Conservation (phyloP, 2,113 vertebrate genomes). For the Chinchilla lanigera region DNA sequence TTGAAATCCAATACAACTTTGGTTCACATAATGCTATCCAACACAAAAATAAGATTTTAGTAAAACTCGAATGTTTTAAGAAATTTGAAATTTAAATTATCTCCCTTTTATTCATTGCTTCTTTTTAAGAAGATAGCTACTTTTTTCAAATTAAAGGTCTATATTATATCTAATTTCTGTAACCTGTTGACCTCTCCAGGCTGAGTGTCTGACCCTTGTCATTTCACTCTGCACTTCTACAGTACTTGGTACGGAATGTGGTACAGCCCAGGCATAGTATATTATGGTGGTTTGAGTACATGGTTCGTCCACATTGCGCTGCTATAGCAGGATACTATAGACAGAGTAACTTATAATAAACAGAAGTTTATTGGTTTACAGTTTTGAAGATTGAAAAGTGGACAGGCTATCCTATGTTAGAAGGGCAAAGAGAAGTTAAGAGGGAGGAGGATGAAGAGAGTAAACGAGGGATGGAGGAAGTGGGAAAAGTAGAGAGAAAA, state of each 20-base stretch:
- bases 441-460: background rate
- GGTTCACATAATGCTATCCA: background rate
- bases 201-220: background rate
- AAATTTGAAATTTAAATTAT: background rate
- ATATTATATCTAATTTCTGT: background rate
- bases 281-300: background rate
- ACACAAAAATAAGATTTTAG: background rate
- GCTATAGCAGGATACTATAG: background rate
- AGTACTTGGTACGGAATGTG: background rate
- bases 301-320: background rate
- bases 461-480: rapidly evolving
- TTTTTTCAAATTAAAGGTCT: background rate
- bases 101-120: background rate
- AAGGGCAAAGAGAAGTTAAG: background rate
- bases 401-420: no score
- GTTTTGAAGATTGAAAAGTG: background rate
- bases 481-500: no score
- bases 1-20: slow-evolving; percentile 2
- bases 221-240: background rate
- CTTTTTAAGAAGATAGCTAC: background rate
- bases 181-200: background rate
- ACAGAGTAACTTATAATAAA: background rate
- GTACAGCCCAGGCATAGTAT: background rate
- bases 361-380: background rate
- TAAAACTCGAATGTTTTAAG: background rate